phyloP scores from a whole-genome alignment of 1,140 invertebrate species.

The Antheraea pernyi region DNA sequence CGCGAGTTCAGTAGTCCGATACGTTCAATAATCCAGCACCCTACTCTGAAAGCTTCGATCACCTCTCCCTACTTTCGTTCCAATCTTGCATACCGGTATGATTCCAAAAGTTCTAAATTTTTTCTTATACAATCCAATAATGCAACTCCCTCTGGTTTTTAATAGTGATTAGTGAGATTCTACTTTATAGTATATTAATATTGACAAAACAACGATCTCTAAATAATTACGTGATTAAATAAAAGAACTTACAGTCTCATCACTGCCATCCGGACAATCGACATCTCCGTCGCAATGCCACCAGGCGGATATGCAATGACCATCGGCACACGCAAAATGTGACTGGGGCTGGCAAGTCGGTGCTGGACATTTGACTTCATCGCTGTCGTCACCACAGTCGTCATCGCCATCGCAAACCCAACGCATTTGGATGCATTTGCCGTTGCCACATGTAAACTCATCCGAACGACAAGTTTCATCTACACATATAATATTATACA shows the following conservation, averaged over 20 bases:
- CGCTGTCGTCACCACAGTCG: slow-evolving; percentile 91
- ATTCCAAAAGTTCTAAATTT: too few relatives aligned
- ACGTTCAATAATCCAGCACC: too few relatives aligned
- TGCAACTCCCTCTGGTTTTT: too few relatives aligned
- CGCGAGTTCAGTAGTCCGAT: too few relatives aligned
- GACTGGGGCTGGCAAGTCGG: slow-evolving; percentile 83
- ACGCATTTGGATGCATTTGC: slow-evolving; percentile 91
- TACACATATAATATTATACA: slow-evolving; percentile 46
- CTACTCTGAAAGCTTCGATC: too few relatives aligned
- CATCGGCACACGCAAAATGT: slow-evolving; percentile 86
- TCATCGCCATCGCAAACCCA: slow-evolving; percentile 95
- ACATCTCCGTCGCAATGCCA: slow-evolving; percentile 93
- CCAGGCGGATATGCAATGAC: slow-evolving; percentile 84
- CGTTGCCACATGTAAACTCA: slow-evolving; percentile 93
- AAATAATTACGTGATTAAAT: background rate
- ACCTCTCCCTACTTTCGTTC: too few relatives aligned
- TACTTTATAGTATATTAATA: too few relatives aligned
- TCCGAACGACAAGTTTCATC: slow-evolving; percentile 93
- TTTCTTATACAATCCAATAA: too few relatives aligned
- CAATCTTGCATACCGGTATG: too few relatives aligned
- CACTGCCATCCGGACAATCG: slow-evolving; percentile 90
- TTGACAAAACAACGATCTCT: too few relatives aligned
- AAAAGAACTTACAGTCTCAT: slow-evolving; percentile 84
- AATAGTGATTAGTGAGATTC: too few relatives aligned
- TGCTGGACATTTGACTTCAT: slow-evolving; percentile 88